Conservation (phyloP, 2,888 invertebrate species). For the Spialia ferax region DNA sequence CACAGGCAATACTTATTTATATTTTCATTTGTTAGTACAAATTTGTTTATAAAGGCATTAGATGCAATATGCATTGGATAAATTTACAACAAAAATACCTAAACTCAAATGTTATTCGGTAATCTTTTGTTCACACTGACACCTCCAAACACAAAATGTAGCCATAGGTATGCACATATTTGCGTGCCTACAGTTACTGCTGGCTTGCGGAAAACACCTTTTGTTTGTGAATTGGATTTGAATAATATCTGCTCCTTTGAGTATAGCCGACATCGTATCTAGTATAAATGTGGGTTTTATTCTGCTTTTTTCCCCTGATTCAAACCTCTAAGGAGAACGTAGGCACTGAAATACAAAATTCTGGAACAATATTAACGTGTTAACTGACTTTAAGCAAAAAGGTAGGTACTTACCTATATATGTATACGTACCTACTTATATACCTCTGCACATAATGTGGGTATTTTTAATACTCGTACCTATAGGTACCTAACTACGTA, state of each 20-base stretch:
- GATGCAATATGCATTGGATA: too few relatives aligned
- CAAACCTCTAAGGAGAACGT: background rate
- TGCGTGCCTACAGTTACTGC: background rate
- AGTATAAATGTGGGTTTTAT: background rate
- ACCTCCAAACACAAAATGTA: slow-evolving; percentile 13
- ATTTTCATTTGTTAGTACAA: too few relatives aligned
- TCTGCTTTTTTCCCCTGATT: background rate
- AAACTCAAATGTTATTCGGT: too few relatives aligned
- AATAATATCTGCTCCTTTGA: slow-evolving; percentile 9
- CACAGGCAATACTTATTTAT: too few relatives aligned
- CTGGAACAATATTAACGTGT: too few relatives aligned
- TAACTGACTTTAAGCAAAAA: too few relatives aligned
- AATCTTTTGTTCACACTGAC: slow-evolving; percentile 13
- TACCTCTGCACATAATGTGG: too few relatives aligned
- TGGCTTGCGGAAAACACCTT: slow-evolving; percentile 1
- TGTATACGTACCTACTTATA: too few relatives aligned
- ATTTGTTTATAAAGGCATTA: too few relatives aligned
- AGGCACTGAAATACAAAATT: background rate
- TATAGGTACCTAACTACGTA: too few relatives aligned
- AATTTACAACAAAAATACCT: background rate
- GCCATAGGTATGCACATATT: background rate
- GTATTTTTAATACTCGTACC: too few relatives aligned
- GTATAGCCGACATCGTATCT: background rate
- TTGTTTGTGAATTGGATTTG: slow-evolving; percentile 7
- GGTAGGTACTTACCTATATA: too few relatives aligned